phyloP scores from a whole-genome alignment of 2,797 vertebrate species.

The Sparidentex hasta region DNA sequence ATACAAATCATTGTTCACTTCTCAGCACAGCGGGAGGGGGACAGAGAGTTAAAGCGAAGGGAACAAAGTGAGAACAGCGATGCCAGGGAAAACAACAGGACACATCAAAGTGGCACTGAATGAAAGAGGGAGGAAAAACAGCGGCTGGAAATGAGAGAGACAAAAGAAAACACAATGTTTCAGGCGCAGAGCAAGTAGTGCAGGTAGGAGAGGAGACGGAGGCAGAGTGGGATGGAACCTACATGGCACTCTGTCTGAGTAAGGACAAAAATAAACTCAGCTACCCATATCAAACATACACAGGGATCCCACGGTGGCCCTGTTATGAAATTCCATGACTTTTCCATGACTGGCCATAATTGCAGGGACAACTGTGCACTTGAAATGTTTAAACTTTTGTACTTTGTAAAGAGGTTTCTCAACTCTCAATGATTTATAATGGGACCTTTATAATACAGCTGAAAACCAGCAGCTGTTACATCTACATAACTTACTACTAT shows the following conservation, averaged over 20 bases:
- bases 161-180: conserved; percentile 21
- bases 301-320: conserved; percentile 42
- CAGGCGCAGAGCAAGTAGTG: conserved; percentile 9
- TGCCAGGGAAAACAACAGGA: not conserved
- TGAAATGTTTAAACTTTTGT: conserved; percentile 1
- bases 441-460: not conserved
- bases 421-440: conserved; percentile 20
- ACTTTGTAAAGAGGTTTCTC: conserved; percentile 11
- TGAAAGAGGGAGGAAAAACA: not conserved
- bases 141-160: conserved; percentile 8
- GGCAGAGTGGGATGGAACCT: conserved; percentile 37
- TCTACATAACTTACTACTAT: not conserved
- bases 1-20: conserved; percentile 76
- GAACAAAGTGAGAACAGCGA: conserved; percentile 45
- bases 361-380: conserved; percentile 21
- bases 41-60: conserved; percentile 34
- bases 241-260: conserved; percentile 48
- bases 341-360: conserved; percentile 52
- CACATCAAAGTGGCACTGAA: conserved; percentile 21
- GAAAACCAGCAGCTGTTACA: not conserved
- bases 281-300: conserved; percentile 50
- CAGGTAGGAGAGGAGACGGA: conserved; percentile 41
- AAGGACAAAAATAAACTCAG: conserved; percentile 54
- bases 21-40: conserved; percentile 28
- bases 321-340: conserved; percentile 56